Conservation (phyloP, 2,797 vertebrate species). For the Dipus sagitta region DNA sequence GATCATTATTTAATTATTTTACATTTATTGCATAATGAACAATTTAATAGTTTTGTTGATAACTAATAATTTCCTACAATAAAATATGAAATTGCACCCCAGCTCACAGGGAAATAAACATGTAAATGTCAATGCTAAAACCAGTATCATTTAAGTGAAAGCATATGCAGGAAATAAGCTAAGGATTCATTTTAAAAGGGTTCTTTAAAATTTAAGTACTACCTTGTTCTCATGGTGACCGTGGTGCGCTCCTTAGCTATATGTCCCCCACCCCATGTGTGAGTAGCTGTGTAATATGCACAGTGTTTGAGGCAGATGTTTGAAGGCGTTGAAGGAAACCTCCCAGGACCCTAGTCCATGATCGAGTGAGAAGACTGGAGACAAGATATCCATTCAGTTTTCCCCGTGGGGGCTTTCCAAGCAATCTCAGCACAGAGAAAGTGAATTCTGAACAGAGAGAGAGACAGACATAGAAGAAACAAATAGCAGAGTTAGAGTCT, state of each 20-base stretch:
- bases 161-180: constrained; percentile 19
- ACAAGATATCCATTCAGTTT: neutral
- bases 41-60: neutral
- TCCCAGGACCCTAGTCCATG: neutral
- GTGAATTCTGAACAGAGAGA: neutral
- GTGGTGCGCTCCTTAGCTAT: neutral
- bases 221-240: neutral
- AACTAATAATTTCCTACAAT: neutral
- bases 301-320: neutral
- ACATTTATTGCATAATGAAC: neutral
- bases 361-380: neutral
- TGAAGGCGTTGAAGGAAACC: neutral
- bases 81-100: constrained; percentile 46
- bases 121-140: constrained; percentile 21
- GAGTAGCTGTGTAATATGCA: neutral
- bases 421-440: neutral
- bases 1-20: constrained; percentile 1
- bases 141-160: constrained; percentile 32
- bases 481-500: neutral
- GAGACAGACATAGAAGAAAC: neutral
- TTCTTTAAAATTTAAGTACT: constrained; percentile 7
- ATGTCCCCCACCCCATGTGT: neutral
- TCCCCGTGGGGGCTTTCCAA: neutral
- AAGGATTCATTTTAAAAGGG: neutral
- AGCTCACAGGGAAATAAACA: neutral